These are phyloP conservation scores for Epinotia brunnichana DNA, from an alignment of 2,888 invertebrate species.

Conservation along the genomic window DNA sequence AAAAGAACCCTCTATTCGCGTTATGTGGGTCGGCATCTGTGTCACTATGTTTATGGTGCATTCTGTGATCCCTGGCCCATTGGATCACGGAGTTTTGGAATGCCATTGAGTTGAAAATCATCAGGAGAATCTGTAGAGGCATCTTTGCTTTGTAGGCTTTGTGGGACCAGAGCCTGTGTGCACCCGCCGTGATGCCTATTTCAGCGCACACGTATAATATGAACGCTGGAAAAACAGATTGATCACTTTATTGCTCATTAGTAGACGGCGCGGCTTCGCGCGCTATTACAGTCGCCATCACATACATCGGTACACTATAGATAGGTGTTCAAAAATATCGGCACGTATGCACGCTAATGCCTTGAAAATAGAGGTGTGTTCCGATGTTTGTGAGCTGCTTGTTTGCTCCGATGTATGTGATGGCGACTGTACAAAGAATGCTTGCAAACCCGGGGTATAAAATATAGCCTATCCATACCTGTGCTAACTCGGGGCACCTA, in stretches of 20 bases:
- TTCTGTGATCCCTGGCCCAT: constrained; percentile 85
- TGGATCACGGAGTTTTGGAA: constrained; percentile 81
- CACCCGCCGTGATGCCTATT: neutral
- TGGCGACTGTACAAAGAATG: too few relatives aligned
- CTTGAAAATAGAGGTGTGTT: too few relatives aligned
- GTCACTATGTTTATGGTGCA: constrained; percentile 87
- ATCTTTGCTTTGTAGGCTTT: constrained; percentile 60
- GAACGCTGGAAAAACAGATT: neutral
- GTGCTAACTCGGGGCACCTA: too few relatives aligned
- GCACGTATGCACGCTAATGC: too few relatives aligned
- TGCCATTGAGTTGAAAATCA: constrained; percentile 58
- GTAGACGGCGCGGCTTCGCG: too few relatives aligned
- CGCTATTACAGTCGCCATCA: too few relatives aligned
- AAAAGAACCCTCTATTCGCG: constrained; percentile 91
- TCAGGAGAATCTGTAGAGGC: constrained; percentile 58
- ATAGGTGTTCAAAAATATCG: too few relatives aligned
- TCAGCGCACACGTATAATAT: neutral
- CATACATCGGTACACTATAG: too few relatives aligned
- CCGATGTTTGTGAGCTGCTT: too few relatives aligned
- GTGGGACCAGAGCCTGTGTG: constrained; percentile 53
- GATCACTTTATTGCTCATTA: neutral
- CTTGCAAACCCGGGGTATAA: too few relatives aligned
- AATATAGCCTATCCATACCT: too few relatives aligned
- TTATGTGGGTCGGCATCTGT: constrained; percentile 85
- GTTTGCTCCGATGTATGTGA: too few relatives aligned